Conservation (phyloP, 2,113 vertebrate genomes). For the Gobio gobio region DNA sequence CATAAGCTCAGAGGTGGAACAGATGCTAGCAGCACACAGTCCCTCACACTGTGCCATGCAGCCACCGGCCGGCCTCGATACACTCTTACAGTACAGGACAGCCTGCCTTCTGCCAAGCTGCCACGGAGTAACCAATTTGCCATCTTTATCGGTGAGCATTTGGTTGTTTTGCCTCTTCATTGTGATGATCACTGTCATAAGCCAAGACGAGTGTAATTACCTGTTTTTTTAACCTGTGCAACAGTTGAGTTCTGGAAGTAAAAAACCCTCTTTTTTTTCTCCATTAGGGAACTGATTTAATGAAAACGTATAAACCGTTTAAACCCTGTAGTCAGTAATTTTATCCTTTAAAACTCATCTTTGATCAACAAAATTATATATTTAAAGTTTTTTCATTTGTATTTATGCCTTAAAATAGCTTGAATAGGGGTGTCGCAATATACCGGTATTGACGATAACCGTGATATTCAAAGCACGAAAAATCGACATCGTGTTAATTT, state of each 20-base stretch:
- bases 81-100: constrained; percentile 89
- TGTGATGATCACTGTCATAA: background rate
- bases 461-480: too few species aligned
- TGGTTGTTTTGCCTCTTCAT: background rate
- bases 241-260: background rate
- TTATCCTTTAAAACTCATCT: too few species aligned
- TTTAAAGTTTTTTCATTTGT: too few species aligned
- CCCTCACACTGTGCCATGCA: constrained; percentile 84
- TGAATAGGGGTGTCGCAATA: too few species aligned
- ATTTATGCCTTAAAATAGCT: too few species aligned
- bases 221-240: background rate
- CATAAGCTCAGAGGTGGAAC: constrained; percentile 83
- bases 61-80: constrained; percentile 85
- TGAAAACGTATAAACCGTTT: background rate
- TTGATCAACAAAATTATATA: too few species aligned
- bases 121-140: constrained; percentile 87
- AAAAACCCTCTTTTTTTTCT: background rate
- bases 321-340: too few species aligned
- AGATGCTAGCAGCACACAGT: constrained; percentile 65
- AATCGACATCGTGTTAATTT: too few species aligned
- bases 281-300: background rate
- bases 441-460: too few species aligned
- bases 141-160: constrained; percentile 93
- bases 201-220: background rate
- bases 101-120: constrained; percentile 76